Base-by-base conservation (phyloP, 2,888 invertebrate species). In the Germaria angustata region DNA sequence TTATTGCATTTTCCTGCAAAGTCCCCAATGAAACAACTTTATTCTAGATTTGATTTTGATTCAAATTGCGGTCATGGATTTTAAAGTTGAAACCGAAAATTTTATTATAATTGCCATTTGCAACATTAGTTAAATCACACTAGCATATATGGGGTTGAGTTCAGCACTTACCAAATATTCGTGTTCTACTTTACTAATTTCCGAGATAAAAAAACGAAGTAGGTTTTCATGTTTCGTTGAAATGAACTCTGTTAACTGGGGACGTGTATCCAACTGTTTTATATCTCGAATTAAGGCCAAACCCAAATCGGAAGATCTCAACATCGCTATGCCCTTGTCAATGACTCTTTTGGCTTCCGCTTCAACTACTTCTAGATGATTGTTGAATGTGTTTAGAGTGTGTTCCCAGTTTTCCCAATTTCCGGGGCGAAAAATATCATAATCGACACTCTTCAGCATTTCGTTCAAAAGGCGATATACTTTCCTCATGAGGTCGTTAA, bases 321-420 rank as follows among this genome's bases (percentile, higher is more conserved):
- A 92, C 76, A 94, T 94, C 76, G 94, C 94, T 88, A 98, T 98
- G 84, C 97, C 96, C 87, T 95, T 94, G 88, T 97, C 96, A 80
- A 98, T 96, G 86, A 97, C 97, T 81, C 92, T 93, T 87, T 95
- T 95, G 0, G 97, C 97, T 87, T 97, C 96, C 2, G 93, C 93
- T 89, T 98, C 98, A 34, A 98, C 92, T 83, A 92, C 92, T 0
- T 91, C 90, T 0, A 97, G 95, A 87, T 96, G 95, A 22, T 92
- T 93, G 90, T 95, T 94, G 88, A 98, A 97, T 84, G 93, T 93
- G 0, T 93, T 93, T 92, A 97, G 94, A 1, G 97, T 94, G 1
- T 95, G 95, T 82, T 96, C 95, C 98, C 98, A 98, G 87, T 96
- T 95, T 88, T 96, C 95, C 87, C 94, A 95, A 86, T 96, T 95